phyloP scores from a whole-genome alignment of 2,888 invertebrate genomes.

The Drosophila kambysellisi region DNA sequence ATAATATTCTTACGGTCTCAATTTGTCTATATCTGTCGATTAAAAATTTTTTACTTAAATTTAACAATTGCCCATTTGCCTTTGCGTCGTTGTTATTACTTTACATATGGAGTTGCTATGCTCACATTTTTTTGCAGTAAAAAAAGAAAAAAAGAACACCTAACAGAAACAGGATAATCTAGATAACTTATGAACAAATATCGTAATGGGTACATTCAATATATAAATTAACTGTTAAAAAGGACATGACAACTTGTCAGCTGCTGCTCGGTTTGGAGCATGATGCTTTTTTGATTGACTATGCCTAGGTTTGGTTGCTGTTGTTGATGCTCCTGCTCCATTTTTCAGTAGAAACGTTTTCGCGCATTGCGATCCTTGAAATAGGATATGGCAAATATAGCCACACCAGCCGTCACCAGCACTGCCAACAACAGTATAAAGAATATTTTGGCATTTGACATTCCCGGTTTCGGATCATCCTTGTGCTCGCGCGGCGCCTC shows the following conservation, averaged over 20 bases:
- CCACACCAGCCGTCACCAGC: slow-evolving; percentile 92
- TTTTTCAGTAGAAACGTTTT: slow-evolving; percentile 89
- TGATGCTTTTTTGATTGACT: slow-evolving; percentile 49
- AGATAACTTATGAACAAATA: slow-evolving; percentile 56
- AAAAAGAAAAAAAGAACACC: slow-evolving; percentile 31
- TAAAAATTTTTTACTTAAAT: slow-evolving; percentile 75
- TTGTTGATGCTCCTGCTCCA: slow-evolving; percentile 7
- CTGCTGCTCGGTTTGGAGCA: slow-evolving; percentile 46
- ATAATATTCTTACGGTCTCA: slow-evolving; percentile 78
- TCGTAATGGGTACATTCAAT: slow-evolving; percentile 55
- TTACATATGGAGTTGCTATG: slow-evolving; percentile 32
- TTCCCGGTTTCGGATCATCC: slow-evolving; percentile 94
- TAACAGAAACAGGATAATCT: slow-evolving; percentile 24
- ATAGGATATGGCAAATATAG: slow-evolving; percentile 95
- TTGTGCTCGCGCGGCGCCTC: slow-evolving; percentile 96
- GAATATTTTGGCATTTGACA: slow-evolving; percentile 96
- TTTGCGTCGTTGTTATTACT: slow-evolving; percentile 25
- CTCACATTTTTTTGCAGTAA: slow-evolving; percentile 6
- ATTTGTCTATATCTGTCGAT: slow-evolving; percentile 74
- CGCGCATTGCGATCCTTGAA: slow-evolving; percentile 96
- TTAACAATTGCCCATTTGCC: slow-evolving; percentile 67
- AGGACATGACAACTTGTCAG: slow-evolving; percentile 51
- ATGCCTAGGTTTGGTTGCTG: slow-evolving; percentile 56
- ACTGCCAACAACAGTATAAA: slow-evolving; percentile 94
- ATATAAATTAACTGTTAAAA: slow-evolving; percentile 58